These are phyloP conservation scores for Prunella fulvescens DNA, from an alignment of 2,113 vertebrate species.

Conservation along the genomic window DNA sequence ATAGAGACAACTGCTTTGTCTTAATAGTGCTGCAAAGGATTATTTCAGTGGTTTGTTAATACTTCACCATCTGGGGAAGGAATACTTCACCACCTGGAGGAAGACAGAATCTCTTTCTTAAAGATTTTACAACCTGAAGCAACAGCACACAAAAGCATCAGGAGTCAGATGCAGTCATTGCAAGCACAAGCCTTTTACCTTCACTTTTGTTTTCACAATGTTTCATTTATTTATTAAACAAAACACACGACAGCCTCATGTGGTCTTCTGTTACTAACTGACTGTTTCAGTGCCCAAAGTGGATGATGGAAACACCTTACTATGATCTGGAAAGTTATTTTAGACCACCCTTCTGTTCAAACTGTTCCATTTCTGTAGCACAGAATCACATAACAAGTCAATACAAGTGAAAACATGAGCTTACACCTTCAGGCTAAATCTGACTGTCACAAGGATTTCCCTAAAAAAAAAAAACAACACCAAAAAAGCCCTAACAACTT, in stretches of 20 bases:
- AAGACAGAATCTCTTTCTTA: neutral
- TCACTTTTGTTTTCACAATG: neutral
- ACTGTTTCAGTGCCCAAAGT: neutral
- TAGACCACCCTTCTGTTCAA: neutral
- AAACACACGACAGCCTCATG: neutral
- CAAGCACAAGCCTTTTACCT: neutral
- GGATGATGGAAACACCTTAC: neutral
- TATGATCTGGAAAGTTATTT: neutral
- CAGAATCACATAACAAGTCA: neutral
- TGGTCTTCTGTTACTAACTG: neutral
- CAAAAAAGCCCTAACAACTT: neutral
- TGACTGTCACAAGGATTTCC: neutral
- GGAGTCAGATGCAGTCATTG: neutral
- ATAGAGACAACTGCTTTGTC: neutral
- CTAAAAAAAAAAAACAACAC: neutral
- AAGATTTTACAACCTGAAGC: neutral
- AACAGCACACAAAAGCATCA: neutral
- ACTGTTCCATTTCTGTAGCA: neutral
- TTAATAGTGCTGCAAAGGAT: neutral
- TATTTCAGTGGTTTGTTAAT: neutral
- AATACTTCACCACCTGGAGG: neutral
- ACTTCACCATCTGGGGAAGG: neutral
- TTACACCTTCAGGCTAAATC: neutral
- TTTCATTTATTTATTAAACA: neutral
- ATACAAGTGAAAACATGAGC: neutral